Base-by-base conservation (phyloP, 2,888 invertebrate genomes). In the Diabrotica balteata region DNA sequence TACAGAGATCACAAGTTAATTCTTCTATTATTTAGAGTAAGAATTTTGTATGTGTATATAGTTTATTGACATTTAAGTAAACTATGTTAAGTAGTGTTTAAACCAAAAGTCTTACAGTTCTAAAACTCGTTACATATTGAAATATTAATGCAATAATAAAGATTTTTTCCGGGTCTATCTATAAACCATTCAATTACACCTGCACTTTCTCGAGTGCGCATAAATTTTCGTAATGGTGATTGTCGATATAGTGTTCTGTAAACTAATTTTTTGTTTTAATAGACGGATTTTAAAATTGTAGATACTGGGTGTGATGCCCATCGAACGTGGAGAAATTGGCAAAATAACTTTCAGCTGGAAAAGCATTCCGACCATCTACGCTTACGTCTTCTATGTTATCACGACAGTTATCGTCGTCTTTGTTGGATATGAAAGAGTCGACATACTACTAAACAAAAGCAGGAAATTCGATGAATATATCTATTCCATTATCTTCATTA, bases 391-490 rank as follows among this genome's bases (percentile, higher is more conserved):
- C 79, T 91, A 90, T 82, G 84, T 86, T n/a, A 82, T 86, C 0
- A 86, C 89, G 43, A 88, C 90, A 0, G 78, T 85, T 0, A 79
- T 90, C 0, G 90, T 91, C 0, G 67, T 90, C 1, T 76, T 86
- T 7, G 89, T 91, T 9, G 90, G 90, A 0, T 87, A 86, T 72
- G 90, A 91, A 76, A 83, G 91, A 3, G 73, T 90, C 50, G 83
- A 86, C 76, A 90, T 90, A 70, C 81, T 90, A 46, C 85, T 86
- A 11, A 88, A 88, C 42, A 89, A 88, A 71, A 84, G 84, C 72
- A 86, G 85, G 63, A 87, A 88, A 75, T 91, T 91, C 75, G 91
- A 91, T 78, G 90, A 91, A 75, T 90, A 90, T 76, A 90, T 91
- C 74, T 90, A 91, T 77, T 88, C 90, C 0, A 87, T 90, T 63